These are phyloP conservation scores for Sipha maydis DNA, from an alignment of 2,888 invertebrate species.

Conservation along the genomic window DNA sequence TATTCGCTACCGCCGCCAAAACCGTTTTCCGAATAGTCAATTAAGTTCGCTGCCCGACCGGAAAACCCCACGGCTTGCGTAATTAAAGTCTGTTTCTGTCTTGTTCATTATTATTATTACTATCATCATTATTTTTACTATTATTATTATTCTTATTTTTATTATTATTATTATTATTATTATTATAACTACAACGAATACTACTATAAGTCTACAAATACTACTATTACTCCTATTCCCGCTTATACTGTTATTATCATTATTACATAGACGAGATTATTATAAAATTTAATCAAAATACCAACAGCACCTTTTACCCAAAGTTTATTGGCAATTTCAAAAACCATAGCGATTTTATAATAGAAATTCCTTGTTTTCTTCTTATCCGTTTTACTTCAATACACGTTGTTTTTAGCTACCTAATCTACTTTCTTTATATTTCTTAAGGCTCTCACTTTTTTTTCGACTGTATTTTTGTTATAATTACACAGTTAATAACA, in stretches of 20 bases:
- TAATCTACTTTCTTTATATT: not conserved
- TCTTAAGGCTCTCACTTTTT: not conserved
- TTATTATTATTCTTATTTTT: not conserved
- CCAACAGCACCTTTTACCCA: not conserved
- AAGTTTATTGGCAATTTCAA: not conserved
- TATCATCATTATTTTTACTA: not conserved
- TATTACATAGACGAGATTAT: slow-evolving; percentile 8
- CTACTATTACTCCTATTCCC: not conserved
- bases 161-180: not conserved
- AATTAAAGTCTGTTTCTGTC: slow-evolving; percentile 21
- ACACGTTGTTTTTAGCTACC: not conserved
- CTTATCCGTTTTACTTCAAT: not conserved
- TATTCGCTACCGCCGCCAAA: not conserved
- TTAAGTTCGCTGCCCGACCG: slow-evolving; percentile 25
- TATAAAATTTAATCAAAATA: slow-evolving; percentile 29
- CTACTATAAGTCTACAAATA: not conserved
- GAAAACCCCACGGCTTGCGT: not conserved
- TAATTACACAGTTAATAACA: not conserved
- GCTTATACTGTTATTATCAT: not conserved
- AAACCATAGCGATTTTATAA: not conserved
- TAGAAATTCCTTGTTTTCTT: not conserved
- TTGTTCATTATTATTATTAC: slow-evolving; percentile 16
- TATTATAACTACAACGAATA: not conserved
- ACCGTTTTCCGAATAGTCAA: slow-evolving; percentile 31
- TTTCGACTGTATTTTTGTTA: not conserved